phyloP scores from a whole-genome alignment of 2,888 invertebrate genomes.

The Sphecodes monilicornis region DNA sequence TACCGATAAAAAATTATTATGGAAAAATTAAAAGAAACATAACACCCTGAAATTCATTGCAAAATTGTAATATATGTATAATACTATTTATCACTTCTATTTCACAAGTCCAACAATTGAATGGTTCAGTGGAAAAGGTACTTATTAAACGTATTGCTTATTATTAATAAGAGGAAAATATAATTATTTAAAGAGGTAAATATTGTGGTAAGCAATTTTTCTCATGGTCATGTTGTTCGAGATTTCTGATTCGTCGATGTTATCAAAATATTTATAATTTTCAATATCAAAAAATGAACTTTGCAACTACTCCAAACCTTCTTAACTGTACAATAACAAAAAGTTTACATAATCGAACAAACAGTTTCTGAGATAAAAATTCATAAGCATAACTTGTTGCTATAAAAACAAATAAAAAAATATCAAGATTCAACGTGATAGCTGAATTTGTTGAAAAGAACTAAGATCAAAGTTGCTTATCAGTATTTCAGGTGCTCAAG shows the following conservation, averaged over 20 bases:
- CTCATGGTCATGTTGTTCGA: too few species aligned
- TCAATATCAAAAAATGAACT: too few species aligned
- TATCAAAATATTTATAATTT: too few species aligned
- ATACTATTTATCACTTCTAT: constrained; percentile 3
- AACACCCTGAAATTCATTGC: background rate
- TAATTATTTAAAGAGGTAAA: background rate
- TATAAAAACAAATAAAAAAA: too few species aligned
- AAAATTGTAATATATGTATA: constrained; percentile 2
- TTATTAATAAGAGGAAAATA: background rate
- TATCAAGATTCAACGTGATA: too few species aligned
- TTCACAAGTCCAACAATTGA: background rate
- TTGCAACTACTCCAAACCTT: too few species aligned
- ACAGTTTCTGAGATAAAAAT: too few species aligned
- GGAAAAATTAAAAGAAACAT: background rate
- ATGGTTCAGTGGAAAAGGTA: background rate
- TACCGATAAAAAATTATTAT: background rate
- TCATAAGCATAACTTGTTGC: too few species aligned
- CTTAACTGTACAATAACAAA: too few species aligned
- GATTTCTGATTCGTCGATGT: too few species aligned
- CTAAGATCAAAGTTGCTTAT: background rate
- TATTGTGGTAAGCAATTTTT: background rate
- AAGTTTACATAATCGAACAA: too few species aligned
- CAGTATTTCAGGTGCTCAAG: background rate
- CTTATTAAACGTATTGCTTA: background rate
- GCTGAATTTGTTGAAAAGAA: background rate